Evolutionary conservation across 2,113 vertebrate species (phyloP).

Genomic region (Tragelaphus scriptus): DNA sequence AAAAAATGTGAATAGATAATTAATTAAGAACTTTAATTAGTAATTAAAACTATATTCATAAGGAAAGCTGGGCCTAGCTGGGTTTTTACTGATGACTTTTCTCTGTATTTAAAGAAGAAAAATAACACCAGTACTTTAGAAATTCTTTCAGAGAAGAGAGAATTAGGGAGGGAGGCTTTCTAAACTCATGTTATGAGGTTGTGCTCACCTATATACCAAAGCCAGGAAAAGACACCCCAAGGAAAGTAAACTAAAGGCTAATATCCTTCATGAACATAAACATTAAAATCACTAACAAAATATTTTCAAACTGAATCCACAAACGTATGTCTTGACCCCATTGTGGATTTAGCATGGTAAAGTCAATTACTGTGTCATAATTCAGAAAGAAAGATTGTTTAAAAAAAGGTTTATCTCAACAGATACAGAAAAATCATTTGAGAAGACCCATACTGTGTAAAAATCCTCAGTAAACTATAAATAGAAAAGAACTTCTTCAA

Average conservation of each 20-base stretch:
- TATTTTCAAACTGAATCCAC: background rate
- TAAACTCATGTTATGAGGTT: background rate
- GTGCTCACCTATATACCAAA: background rate
- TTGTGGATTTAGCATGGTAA: background rate
- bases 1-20: background rate
- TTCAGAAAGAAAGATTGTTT: background rate
- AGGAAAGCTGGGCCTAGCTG: background rate
- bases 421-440: background rate
- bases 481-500: background rate
- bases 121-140: background rate
- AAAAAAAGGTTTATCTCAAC: background rate
- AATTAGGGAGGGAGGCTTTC: background rate
- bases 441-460: background rate
- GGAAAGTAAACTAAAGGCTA: background rate
- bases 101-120: background rate
- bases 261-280: background rate
- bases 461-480: background rate
- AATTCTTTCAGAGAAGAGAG: background rate
- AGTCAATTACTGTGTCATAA: background rate
- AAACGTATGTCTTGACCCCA: background rate
- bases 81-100: background rate
- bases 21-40: background rate
- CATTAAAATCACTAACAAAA: background rate
- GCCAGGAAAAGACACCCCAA: background rate
- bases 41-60: background rate